Base-by-base conservation (phyloP, 2,113 vertebrate genomes). In the Seriola dumerili region DNA sequence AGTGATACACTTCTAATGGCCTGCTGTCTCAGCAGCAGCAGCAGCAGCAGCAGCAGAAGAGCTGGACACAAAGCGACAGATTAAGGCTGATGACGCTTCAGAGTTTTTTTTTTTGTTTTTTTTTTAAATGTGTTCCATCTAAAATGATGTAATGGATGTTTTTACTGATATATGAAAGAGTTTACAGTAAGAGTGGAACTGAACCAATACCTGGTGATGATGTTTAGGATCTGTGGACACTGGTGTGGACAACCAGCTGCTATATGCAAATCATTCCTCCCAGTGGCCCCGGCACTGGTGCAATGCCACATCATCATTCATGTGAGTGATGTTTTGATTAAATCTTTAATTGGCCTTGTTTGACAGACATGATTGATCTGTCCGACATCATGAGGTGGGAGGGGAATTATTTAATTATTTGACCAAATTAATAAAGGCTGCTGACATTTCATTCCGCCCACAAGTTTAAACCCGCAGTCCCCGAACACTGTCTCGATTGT, bases 311-410 rank as follows among this genome's bases (percentile, higher is more conserved):
- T 21, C 44, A 77, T 73, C 42, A 52, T 38, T 85, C 25, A 76
- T 32, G 64, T 36, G 61, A 64, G 48, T 59, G 59, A 87, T 74
- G 71, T 38, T 75, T 78, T 70, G 32, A 91, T 85, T 81, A 74
- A 79, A 79, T 65, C 52, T 73, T 65, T 75, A 80, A 88, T 72
- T 81, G 64, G 36, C 36, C 64, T 10, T 61, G 67, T 83, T 80
- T 71, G 65, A 81, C 79, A 76, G 17, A 74, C 74, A 67, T 40
- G 63, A 68, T 44, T 64, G 71, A 83, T 72, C 78, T 76, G 38
- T 72, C 69, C 0, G 12, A 64, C 72, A 73, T 70, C 19, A n/a
- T 12, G 23, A 72, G 42, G 54, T 36, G n/a, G 61, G 42, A 77
- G 34, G 50, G n/a, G 13, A 52, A 63, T 78, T 74, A 29, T 68